Evolutionary conservation across 2,113 vertebrate species (phyloP).

Genomic region (Telmatochromis sp.): DNA sequence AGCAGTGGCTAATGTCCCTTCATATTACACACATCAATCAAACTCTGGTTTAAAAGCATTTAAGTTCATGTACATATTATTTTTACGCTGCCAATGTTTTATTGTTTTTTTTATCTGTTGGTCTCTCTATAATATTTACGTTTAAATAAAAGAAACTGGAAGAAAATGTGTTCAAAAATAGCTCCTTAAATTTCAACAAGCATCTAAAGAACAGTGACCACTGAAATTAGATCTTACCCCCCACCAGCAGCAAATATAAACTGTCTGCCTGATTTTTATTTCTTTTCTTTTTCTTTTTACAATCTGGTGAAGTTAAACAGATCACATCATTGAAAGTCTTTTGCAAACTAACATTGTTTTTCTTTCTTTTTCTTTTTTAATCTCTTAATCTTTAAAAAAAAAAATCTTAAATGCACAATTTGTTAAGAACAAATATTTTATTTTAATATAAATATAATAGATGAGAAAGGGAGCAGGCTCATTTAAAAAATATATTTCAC

Average conservation of each 20-base stretch:
- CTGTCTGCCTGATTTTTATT: not conserved
- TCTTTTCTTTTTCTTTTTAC: not conserved
- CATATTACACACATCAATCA: not conserved
- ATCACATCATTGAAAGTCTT: not conserved
- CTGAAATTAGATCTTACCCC: not conserved
- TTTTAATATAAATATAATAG: not conserved
- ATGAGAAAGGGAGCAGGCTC: rapidly evolving
- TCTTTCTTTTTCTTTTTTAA: rapidly evolving
- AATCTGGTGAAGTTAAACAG: not conserved
- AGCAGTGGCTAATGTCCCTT: not conserved
- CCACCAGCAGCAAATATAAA: not conserved
- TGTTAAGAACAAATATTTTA: not conserved
- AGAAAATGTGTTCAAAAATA: not conserved
- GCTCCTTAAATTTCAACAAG: not conserved
- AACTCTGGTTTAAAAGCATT: not conserved
- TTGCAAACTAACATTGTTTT: not conserved
- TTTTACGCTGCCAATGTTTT: not conserved
- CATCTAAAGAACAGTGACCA: not conserved
- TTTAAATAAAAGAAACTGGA: not conserved
- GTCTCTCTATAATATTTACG: not conserved
- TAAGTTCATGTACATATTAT: not conserved
- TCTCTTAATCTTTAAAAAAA: not conserved
- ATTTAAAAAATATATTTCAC: not conserved
- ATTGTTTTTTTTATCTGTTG: not conserved
- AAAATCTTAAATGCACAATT: not conserved